These are phyloP conservation scores for Alosa sapidissima DNA, from an alignment of 2,797 vertebrate species.

Conservation along the genomic window DNA sequence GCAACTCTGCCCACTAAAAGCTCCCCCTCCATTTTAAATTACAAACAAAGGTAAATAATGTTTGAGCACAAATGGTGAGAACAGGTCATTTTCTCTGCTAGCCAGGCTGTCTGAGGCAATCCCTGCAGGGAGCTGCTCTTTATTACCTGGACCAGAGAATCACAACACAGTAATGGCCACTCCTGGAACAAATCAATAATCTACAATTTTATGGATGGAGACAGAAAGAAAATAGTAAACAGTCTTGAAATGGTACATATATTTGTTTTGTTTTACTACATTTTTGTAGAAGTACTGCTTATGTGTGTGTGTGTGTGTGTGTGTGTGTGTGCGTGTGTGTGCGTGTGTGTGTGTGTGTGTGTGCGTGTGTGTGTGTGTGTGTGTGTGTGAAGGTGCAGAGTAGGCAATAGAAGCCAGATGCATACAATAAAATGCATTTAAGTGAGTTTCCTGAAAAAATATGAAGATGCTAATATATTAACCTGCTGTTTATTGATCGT, in stretches of 20 bases:
- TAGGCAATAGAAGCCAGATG: neutral
- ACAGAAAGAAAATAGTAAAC: constrained; percentile 37
- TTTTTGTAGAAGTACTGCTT: neutral
- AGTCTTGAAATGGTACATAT: constrained; percentile 31
- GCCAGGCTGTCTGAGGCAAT: constrained; percentile 41
- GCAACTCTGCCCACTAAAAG: constrained; percentile 59
- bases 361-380: constrained; percentile 10
- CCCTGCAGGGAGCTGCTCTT: constrained; percentile 47
- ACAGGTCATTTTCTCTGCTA: constrained; percentile 46
- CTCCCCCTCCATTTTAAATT: constrained; percentile 51
- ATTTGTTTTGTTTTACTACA: constrained; percentile 22
- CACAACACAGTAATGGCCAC: constrained; percentile 41
- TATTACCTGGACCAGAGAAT: constrained; percentile 52
- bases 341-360: neutral
- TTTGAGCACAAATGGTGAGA: constrained; percentile 61
- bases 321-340: neutral
- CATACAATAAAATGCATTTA: neutral
- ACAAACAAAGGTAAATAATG: constrained; percentile 72
- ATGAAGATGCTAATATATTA: neutral
- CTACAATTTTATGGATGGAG: constrained; percentile 39
- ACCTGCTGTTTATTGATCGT: too few relatives aligned
- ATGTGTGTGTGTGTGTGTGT: constrained; percentile 11
- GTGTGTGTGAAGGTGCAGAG: neutral
- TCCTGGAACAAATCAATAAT: constrained; percentile 55
- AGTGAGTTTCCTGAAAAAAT: neutral